These are phyloP conservation scores for Channa striata DNA, from an alignment of 2,797 vertebrate genomes.

Conservation along the genomic window DNA sequence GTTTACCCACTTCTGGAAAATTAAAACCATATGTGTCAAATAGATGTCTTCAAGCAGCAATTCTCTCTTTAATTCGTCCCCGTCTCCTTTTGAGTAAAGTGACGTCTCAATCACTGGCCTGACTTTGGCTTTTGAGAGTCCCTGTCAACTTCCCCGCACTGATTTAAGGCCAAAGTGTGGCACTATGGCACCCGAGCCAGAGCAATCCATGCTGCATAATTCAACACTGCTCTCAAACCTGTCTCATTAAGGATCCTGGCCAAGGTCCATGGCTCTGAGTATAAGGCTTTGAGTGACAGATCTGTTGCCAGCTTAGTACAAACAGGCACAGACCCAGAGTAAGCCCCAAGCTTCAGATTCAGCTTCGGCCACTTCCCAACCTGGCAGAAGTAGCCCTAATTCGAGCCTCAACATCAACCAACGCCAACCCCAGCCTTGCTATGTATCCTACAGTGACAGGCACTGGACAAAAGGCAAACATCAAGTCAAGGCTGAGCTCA, in stretches of 20 bases:
- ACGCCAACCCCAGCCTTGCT: conserved; percentile 1
- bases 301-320: conserved; percentile 70
- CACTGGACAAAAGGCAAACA: conserved; percentile 6
- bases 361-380: conserved; percentile 25
- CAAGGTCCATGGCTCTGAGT: conserved; percentile 59
- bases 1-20: conserved; percentile 31
- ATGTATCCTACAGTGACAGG: conserved; percentile 3
- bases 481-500: not conserved
- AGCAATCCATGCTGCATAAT: conserved; percentile 78
- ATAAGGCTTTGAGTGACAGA: conserved; percentile 73
- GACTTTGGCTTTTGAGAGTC: conserved; percentile 65
- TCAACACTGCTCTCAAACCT: conserved; percentile 74
- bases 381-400: conserved; percentile 10
- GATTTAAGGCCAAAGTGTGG: conserved; percentile 70
- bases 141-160: conserved; percentile 64
- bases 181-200: conserved; percentile 55
- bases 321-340: conserved; percentile 50
- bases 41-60: conserved; percentile 38
- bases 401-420: conserved; percentile 25
- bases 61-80: conserved; percentile 59
- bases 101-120: conserved; percentile 62
- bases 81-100: conserved; percentile 52
- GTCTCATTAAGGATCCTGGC: conserved; percentile 81
- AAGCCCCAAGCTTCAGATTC: conserved; percentile 34
- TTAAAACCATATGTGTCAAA: conserved; percentile 41